phyloP scores from a whole-genome alignment of 2,888 invertebrate genomes.

The Ophioninae sp. region DNA sequence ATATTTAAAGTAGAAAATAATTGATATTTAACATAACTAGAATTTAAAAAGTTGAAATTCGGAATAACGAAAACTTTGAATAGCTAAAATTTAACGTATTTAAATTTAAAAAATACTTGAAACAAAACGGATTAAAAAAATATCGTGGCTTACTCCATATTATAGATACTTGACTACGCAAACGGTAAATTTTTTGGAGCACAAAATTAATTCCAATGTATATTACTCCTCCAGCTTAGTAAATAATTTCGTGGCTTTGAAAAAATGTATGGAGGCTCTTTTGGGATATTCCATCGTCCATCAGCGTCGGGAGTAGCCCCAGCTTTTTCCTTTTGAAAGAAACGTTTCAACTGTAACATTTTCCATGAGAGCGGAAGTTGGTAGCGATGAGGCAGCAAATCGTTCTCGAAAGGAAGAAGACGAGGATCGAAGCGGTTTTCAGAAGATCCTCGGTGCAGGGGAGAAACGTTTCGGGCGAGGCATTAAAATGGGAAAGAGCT shows the following conservation, averaged over 20 bases:
- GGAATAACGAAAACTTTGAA: no score
- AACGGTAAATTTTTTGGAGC: not conserved
- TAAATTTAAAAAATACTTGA: not conserved
- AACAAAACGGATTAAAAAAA: not conserved
- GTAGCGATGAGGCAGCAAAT: constrained; percentile 38
- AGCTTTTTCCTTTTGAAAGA: not conserved
- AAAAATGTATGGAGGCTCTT: not conserved
- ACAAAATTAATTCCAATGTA: not conserved
- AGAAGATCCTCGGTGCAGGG: constrained; percentile 4
- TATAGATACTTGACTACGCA: no score
- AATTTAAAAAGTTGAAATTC: no score
- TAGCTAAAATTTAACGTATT: no score
- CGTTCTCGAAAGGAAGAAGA: constrained; percentile 23
- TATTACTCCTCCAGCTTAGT: no score
- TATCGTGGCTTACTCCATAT: no score
- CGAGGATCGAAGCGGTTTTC: constrained; percentile 31
- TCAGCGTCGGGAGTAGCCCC: not conserved
- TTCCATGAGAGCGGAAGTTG: constrained; percentile 30
- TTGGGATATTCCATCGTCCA: not conserved
- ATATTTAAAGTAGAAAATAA: no score
- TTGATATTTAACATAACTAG: no score
- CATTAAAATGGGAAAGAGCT: constrained; percentile 55
- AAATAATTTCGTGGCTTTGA: not conserved
- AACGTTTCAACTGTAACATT: not conserved
- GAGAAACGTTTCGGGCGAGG: constrained; percentile 39